Base-by-base conservation (phyloP, 2,888 invertebrate genomes). In the Eupithecia vulgata region DNA sequence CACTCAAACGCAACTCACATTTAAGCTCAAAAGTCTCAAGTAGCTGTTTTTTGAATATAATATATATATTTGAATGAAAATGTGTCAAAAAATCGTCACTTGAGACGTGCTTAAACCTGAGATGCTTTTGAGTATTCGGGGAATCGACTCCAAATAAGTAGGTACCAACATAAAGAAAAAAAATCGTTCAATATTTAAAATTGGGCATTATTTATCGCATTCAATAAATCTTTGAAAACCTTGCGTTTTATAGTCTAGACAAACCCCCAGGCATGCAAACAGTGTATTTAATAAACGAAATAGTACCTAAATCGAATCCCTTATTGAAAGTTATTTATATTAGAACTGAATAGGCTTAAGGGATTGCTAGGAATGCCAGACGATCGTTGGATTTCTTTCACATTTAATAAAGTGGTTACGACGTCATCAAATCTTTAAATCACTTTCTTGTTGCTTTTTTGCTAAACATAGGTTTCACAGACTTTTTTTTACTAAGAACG, bases 241-340 rank as follows among this genome's bases (percentile, higher is more conserved):
- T 34, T 65, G 42, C 68, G 48, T 48, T 70, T 67, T 64, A 34
- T 70, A 57, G 62, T 64, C 34, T 72, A 65, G 62, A 71, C 64
- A 77, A 79, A 77, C 77, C 76, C 70, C 45, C 52, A 71, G 77
- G 66, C 70, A 71, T 73, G 75, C 73, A 78, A 75, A 73, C 57
- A 67, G 67, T 77, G 77, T 77, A 73, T 69, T 76, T 71, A 64
- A 67, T 71, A 72, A 70, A 74, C 74, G 70, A 76, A 78, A 79
- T 75, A 70, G 68, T 72, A 74, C 70, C 71, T 69, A 75, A 80
- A 78, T 77, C 70, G 76, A 76, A 77, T 70, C 73, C 67, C 75
- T 69, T 77, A 79, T 77, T 78, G 77, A 78, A 78, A 70, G 68
- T 69, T 74, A 75, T 76, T 71, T 78, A 74, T 78, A 67, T 73